Base-by-base conservation (phyloP, 2,797 vertebrate species). In the Scolopax rusticola region DNA sequence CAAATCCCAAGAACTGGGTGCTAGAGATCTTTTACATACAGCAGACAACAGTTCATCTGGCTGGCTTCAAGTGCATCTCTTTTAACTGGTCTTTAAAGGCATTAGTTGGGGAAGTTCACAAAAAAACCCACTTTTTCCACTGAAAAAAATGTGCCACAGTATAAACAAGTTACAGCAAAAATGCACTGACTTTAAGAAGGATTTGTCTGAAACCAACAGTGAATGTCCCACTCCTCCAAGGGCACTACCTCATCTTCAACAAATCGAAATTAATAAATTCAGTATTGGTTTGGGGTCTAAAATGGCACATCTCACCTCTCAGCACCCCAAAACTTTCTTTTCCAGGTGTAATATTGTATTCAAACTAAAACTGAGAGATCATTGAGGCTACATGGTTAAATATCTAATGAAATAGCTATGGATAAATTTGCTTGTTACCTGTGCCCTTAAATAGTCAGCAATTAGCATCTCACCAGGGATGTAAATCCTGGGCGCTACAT, bases 121-220 rank as follows among this genome's bases (percentile, higher is more conserved):
- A 41, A 89, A 63, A 32, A 73, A 67, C 71, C 45, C 40, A 63
- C 23, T 70, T 79, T 65, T 38, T n/a, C 76, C 74, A 65, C 50
- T 83, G 19, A 67, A 76, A 89, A 45, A 53, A 28, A 14, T 13
- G 1, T 41, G 27, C 87, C 33, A n/a, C 38, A 18, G 20, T 54
- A 59, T 41, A 78, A 92, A 84, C 53, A 86, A 89, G 81, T 51
- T 84, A 53, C 60, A 74, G 75, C 65, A 96, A 84, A 50, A 82
- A 45, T 2, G 20, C 40, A 85, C 33, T 53, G 60, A 90, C 57
- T 40, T 13, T 11, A 61, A 59, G 63, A 95, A 89, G 89, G 88
- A 89, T 93, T 56, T 95, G 92, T 76, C 92, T 33, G 33, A 83
- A 76, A 92, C 60, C 70, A 92, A 79, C 41, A 80, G 53, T 24